Evolutionary conservation across 2,888 invertebrate species (phyloP).

Genomic region (Stenoptilia bipunctidactyla): DNA sequence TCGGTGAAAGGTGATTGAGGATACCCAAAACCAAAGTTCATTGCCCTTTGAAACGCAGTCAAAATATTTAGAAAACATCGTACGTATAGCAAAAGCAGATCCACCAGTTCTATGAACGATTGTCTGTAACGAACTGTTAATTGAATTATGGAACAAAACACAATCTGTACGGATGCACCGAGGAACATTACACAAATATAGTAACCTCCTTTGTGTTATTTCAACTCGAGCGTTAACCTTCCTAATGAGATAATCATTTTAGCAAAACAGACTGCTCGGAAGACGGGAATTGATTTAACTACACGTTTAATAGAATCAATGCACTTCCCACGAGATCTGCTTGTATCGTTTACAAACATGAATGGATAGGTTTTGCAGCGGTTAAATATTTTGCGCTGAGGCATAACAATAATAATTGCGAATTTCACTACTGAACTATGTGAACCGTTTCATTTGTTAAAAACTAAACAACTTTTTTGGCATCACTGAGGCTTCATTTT

Average conservation of each 20-base stretch:
- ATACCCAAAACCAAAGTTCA: no score
- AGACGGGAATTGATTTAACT: slow-evolving; percentile 36
- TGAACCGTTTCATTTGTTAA: no score
- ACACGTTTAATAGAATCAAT: slow-evolving; percentile 37
- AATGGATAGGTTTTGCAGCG: background rate
- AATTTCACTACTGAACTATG: no score
- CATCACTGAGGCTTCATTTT: no score
- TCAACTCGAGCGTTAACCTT: slow-evolving; percentile 5
- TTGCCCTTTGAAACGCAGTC: no score
- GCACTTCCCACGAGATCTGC: slow-evolving; percentile 38
- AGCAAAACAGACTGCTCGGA: slow-evolving; percentile 16
- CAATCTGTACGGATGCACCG: background rate
- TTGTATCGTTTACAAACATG: background rate
- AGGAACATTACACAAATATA: slow-evolving; percentile 3
- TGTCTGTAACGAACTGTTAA: slow-evolving; percentile 1
- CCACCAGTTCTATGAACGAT: background rate
- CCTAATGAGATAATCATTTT: background rate
- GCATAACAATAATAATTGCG: no score
- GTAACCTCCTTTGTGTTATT: slow-evolving; percentile 5
- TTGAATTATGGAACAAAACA: slow-evolving; percentile 1
- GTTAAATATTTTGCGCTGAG: background rate
- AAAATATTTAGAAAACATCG: background rate
- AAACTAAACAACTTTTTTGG: no score
- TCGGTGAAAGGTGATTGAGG: no score
- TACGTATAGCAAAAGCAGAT: background rate